phyloP scores from a whole-genome alignment of 2,113 vertebrate species.

The Rhegmatorhina hoffmannsi region DNA sequence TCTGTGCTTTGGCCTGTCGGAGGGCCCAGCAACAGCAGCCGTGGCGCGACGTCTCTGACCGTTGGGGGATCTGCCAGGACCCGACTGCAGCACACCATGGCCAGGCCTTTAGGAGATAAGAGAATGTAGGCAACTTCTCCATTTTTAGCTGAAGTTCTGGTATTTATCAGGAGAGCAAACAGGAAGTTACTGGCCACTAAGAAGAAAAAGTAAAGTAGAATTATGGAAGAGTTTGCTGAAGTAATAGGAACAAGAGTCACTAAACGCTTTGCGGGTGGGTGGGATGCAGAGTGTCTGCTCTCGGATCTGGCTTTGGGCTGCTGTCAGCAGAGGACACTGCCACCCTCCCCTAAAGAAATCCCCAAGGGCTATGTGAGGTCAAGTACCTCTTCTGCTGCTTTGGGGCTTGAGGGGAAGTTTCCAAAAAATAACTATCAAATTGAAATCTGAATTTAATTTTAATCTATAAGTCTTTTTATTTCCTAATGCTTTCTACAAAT shows the following conservation, averaged over 20 bases:
- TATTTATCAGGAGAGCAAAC: slow-evolving; percentile 50
- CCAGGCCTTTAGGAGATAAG: not conserved
- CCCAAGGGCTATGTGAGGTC: not conserved
- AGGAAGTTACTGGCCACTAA: slow-evolving; percentile 43
- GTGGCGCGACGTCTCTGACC: not conserved
- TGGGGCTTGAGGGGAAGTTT: not conserved
- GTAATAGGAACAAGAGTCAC: not conserved
- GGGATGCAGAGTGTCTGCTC: not conserved
- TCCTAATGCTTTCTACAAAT: not conserved
- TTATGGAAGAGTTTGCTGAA: slow-evolving; percentile 35
- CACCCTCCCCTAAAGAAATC: not conserved
- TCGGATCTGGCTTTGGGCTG: not conserved
- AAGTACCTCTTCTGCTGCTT: not conserved
- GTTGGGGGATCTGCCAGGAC: not conserved
- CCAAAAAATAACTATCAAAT: not conserved
- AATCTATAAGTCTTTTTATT: not conserved
- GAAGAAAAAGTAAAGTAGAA: slow-evolving; percentile 54
- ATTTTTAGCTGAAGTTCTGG: slow-evolving; percentile 68
- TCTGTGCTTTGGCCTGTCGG: not conserved
- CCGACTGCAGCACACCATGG: not conserved
- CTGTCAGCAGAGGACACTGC: not conserved
- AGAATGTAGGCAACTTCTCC: slow-evolving; percentile 52
- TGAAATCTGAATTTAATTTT: not conserved
- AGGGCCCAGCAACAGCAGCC: not conserved
- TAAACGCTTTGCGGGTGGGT: not conserved